Conservation (phyloP, 2,888 invertebrate genomes). For the Cotesia congregata region DNA sequence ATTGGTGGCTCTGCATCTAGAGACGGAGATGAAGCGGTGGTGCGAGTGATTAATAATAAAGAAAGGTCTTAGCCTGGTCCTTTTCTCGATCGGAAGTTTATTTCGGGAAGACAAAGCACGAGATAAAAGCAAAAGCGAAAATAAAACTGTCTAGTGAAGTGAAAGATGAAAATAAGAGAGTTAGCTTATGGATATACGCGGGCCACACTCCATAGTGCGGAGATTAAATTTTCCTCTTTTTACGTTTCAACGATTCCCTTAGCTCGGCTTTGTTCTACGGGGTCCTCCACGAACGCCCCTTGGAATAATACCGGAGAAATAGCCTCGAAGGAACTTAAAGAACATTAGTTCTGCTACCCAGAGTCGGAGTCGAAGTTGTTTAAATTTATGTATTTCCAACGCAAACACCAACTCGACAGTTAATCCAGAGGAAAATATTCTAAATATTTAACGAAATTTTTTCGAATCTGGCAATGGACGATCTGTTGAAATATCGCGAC, state of each 20-base stretch:
- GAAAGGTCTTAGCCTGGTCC: conserved; percentile 41
- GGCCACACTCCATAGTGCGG: conserved; percentile 37
- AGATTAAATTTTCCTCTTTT: conserved; percentile 56
- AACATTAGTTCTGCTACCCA: neutral
- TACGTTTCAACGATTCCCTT: conserved; percentile 53
- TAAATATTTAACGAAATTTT: neutral
- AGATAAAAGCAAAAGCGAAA: neutral
- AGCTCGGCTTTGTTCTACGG: conserved; percentile 42
- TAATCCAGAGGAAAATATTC: conserved; percentile 1
- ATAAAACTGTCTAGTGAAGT: neutral
- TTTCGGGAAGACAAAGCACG: conserved; percentile 54
- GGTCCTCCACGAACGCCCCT: conserved; percentile 29
- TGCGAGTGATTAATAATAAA: conserved; percentile 55
- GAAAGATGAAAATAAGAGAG: conserved; percentile 8
- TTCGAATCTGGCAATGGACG: neutral
- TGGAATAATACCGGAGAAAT: conserved; percentile 37
- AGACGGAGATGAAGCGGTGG: conserved; percentile 1
- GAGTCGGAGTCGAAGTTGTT: neutral
- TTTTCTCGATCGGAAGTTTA: conserved; percentile 55
- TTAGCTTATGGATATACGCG: neutral
- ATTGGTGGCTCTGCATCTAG: neutral
- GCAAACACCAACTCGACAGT: neutral
- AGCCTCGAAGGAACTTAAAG: conserved; percentile 16
- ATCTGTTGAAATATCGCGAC: conserved; percentile 1
- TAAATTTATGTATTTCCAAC: conserved; percentile 3